A percentile compares a stretch with the other conserved stretches of the same genome.
Conservation (phyloP, 1,140 invertebrate genomes). For the Megathymus violae region DNA sequence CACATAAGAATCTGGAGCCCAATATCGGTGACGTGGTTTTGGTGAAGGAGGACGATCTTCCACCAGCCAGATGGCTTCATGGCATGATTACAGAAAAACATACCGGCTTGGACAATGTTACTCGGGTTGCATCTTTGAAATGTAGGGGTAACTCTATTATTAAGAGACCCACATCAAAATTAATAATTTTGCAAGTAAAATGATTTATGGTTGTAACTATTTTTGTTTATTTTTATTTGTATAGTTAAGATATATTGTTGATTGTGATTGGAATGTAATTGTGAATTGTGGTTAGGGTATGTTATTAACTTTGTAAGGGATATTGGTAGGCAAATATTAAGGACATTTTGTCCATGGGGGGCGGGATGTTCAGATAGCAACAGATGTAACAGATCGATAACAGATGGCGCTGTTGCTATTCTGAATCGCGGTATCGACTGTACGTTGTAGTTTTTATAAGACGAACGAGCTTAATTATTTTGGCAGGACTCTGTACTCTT, state of each 20-base stretch:
- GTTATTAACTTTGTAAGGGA: neutral
- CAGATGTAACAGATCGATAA: neutral
- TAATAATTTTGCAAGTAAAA: constrained; percentile 24
- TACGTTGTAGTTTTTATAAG: neutral
- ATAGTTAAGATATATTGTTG: no score
- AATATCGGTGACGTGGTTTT: constrained; percentile 36
- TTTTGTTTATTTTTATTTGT: no score
- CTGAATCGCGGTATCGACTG: neutral
- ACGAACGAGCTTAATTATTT: no score
- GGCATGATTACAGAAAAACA: constrained; percentile 33
- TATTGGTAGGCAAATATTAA: neutral
- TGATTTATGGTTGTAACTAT: neutral
- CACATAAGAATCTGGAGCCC: constrained; percentile 18
- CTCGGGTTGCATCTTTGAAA: constrained; percentile 32
- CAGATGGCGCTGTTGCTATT: neutral
- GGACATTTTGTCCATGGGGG: constrained; percentile 1
- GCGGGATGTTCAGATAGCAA: neutral
- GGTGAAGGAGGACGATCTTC: constrained; percentile 35
- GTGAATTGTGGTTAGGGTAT: no score
- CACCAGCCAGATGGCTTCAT: constrained; percentile 28
- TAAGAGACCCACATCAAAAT: constrained; percentile 37
- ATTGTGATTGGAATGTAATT: no score
- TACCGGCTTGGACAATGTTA: constrained; percentile 35
- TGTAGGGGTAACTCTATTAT: constrained; percentile 33
- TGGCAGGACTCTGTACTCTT: no score